Conservation (phyloP, 2,113 vertebrate genomes). For the Camelus bactrianus region DNA sequence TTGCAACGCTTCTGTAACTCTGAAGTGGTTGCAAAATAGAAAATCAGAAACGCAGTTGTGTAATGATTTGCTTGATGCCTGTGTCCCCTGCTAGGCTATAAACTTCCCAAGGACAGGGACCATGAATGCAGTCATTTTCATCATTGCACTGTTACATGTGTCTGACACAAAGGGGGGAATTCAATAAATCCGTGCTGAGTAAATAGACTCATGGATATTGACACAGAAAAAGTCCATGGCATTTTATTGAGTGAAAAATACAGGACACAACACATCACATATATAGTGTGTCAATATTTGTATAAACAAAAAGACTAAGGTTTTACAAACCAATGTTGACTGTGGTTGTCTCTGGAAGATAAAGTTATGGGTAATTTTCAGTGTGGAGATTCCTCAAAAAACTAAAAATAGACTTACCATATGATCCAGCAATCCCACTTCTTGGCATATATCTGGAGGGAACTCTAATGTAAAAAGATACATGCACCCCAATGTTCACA, state of each 20-base stretch:
- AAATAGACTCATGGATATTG: neutral
- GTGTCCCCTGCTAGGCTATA: neutral
- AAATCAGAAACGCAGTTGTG: neutral
- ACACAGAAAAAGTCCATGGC: neutral
- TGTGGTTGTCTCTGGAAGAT: neutral
- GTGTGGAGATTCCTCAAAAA: too few species aligned
- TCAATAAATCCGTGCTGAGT: neutral
- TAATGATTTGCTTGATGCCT: neutral
- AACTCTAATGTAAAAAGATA: too few species aligned
- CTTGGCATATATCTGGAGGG: too few species aligned
- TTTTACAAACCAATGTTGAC: neutral
- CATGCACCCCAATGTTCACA: too few species aligned
- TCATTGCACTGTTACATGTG: neutral
- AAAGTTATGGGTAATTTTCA: neutral
- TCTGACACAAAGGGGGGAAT: neutral
- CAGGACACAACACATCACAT: neutral
- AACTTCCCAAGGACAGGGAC: neutral
- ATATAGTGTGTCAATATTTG: neutral
- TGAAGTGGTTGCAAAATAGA: neutral
- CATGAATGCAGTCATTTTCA: neutral
- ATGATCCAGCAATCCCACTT: too few species aligned
- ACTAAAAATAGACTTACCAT: too few species aligned
- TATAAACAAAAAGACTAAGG: neutral
- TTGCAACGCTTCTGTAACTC: neutral
- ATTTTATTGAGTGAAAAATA: neutral